phyloP scores from a whole-genome alignment of 2,888 invertebrate species.

The Tiliacea citrago region DNA sequence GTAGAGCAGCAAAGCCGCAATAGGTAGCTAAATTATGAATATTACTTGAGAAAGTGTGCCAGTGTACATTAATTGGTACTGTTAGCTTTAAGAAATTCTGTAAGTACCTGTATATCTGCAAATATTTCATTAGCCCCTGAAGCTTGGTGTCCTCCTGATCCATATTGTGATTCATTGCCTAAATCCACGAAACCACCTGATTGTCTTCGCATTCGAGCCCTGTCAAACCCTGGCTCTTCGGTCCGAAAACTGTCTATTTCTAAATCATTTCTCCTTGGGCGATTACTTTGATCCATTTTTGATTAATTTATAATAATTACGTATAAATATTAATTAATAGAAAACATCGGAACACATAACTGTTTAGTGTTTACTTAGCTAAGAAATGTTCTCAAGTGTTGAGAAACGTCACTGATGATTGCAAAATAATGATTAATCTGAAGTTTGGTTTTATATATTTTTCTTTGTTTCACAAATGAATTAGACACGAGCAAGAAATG shows the following conservation, averaged over 20 bases:
- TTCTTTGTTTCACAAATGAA: conserved; percentile 41
- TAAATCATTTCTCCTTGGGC: conserved; percentile 81
- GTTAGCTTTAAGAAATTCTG: conserved; percentile 29
- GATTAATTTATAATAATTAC: conserved; percentile 40
- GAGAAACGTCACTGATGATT: conserved; percentile 47
- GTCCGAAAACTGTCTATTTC: conserved; percentile 86
- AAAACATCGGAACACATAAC: conserved; percentile 53
- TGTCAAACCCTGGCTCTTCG: conserved; percentile 86
- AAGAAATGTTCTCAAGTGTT: conserved; percentile 27
- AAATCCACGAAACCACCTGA: conserved; percentile 95
- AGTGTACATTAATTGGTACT: not conserved
- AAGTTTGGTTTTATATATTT: conserved; percentile 1
- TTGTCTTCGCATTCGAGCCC: conserved; percentile 91
- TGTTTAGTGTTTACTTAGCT: conserved; percentile 63
- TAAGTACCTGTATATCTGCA: conserved; percentile 97
- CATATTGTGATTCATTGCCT: conserved; percentile 94
- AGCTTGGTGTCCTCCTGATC: conserved; percentile 95
- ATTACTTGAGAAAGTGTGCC: conserved; percentile 34
- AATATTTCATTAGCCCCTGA: conserved; percentile 97
- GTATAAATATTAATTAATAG: conserved; percentile 50
- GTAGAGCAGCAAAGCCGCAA: conserved; percentile 12
- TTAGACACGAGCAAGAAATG: not conserved
- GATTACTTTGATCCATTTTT: conserved; percentile 84
- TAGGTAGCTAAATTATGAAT: conserved; percentile 5
- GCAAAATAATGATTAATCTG: not conserved